A percentile compares a stretch with the other conserved stretches of the same genome.
phyloP scores from a whole-genome alignment of 2,113 vertebrate genomes.

The Xenus cinereus region DNA sequence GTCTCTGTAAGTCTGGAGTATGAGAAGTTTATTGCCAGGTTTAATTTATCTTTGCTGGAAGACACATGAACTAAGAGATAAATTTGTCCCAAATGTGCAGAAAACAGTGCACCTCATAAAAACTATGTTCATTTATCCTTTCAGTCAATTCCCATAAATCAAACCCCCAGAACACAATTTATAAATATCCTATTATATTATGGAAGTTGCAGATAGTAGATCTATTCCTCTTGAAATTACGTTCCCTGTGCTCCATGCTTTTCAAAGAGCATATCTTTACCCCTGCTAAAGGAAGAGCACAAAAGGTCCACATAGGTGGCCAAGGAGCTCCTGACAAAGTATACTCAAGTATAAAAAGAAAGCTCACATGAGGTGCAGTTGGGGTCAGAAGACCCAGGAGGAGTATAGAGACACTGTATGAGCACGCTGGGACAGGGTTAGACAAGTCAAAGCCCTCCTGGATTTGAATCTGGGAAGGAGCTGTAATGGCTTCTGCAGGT shows the following conservation, averaged over 20 bases:
- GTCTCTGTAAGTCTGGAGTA: not conserved
- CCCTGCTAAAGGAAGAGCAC: not conserved
- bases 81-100: not conserved
- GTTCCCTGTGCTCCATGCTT: not conserved
- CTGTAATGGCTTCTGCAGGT: not conserved
- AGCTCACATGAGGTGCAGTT: not conserved
- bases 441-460: not conserved
- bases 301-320: not conserved
- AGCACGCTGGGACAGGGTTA: not conserved
- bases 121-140: not conserved
- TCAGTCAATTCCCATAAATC: not conserved
- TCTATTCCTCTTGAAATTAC: not conserved
- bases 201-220: not conserved
- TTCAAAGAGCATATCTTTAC: not conserved
- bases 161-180: not conserved
- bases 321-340: not conserved
- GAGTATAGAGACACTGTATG: not conserved
- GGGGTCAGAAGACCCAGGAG: not conserved
- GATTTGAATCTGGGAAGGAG: not conserved
- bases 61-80: not conserved
- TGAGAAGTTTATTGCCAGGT: not conserved
- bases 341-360: not conserved
- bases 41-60: constrained; percentile 20
- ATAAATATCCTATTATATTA: not conserved
- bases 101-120: not conserved